These are phyloP conservation scores for Belgica antarctica DNA, from an alignment of 2,888 invertebrate species.

Conservation along the genomic window DNA sequence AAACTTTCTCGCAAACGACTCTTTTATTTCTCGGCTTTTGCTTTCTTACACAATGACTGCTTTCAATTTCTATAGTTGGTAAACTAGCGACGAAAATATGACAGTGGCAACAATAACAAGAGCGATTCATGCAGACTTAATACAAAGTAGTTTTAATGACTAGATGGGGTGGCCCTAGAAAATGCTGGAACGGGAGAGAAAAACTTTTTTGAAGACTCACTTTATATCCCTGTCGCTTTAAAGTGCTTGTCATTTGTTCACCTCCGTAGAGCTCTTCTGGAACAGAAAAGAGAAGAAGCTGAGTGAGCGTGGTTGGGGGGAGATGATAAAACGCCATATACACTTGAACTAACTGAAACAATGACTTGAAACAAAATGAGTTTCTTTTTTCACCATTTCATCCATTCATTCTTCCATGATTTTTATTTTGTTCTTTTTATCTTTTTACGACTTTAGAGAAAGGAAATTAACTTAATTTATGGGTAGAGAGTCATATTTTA, in stretches of 20 bases:
- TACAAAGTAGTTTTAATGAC: constrained; percentile 44
- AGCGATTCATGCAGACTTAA: constrained; percentile 24
- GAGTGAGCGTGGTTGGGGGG: background rate
- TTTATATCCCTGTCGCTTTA: constrained; percentile 41
- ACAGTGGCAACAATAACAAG: background rate
- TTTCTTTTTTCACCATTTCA: background rate
- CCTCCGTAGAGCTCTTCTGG: background rate
- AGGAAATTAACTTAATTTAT: constrained; percentile 40
- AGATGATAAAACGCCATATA: background rate
- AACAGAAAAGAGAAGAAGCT: background rate
- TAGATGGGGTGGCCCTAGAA: background rate
- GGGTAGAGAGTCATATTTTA: constrained; percentile 5
- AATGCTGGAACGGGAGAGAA: no score
- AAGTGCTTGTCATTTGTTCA: constrained; percentile 43
- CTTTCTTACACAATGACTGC: background rate
- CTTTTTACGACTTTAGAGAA: constrained; percentile 13
- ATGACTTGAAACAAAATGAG: constrained; percentile 24
- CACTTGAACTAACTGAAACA: constrained; percentile 24
- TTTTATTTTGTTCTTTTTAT: constrained; percentile 4
- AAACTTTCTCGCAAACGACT: background rate
- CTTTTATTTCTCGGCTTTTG: constrained; percentile 1
- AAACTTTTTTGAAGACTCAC: constrained; percentile 38
- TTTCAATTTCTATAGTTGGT: background rate
- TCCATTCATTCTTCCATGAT: no score
- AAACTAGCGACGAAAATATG: no score